Percentiles rank a stretch among this genome's conserved stretches.
Conservation (phyloP, 1,140 invertebrate species). For the Drosophila pandora region DNA sequence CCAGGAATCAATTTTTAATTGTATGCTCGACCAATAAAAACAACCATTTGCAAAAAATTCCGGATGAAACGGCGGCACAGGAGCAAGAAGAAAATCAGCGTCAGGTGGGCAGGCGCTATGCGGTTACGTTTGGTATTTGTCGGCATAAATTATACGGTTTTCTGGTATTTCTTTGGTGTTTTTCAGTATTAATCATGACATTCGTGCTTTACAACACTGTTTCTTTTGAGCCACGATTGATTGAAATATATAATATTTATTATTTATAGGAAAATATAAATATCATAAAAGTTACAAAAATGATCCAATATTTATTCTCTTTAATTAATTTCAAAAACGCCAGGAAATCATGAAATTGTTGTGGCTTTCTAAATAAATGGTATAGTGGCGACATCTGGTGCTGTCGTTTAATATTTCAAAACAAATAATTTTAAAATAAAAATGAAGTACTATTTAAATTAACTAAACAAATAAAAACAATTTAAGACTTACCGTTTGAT, state of each 20-base stretch:
- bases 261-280: too few species aligned
- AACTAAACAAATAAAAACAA: too few species aligned
- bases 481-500: too few species aligned
- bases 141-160: too few species aligned
- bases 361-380: too few species aligned
- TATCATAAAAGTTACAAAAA: too few species aligned
- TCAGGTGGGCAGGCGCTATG: background rate
- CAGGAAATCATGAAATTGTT: too few species aligned
- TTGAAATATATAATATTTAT: too few species aligned
- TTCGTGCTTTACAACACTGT: background rate
- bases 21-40: constrained; percentile 68
- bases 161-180: background rate
- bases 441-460: background rate
- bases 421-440: background rate
- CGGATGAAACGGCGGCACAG: background rate
- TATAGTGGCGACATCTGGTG: background rate
- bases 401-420: background rate
- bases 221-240: background rate
- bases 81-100: background rate
- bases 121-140: too few species aligned
- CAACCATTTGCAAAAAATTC: constrained; percentile 11
- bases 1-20: constrained; percentile 73
- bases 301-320: too few species aligned
- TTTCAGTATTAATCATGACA: background rate
- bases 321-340: too few species aligned